A percentile compares a stretch with the other conserved stretches of the same genome.
Evolutionary conservation across 2,797 vertebrate genomes (phyloP).

Genomic region (Hypotaenidia okinawae): DNA sequence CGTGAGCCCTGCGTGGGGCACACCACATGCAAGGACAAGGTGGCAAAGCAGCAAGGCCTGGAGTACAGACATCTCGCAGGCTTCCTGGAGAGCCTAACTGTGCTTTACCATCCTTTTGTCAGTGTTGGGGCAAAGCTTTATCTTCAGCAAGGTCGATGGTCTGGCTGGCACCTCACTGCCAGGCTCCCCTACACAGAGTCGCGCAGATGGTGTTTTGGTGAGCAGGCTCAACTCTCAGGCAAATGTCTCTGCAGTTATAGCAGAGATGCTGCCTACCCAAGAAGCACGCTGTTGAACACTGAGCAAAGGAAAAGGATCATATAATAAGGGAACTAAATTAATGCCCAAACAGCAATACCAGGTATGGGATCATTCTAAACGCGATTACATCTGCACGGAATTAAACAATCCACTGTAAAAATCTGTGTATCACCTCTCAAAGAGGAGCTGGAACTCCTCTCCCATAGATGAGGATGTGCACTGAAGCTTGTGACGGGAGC

Average conservation of each 20-base stretch:
- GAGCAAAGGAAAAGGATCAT: neutral
- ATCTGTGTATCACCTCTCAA: neutral
- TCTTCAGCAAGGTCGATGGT: neutral
- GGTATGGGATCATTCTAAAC: neutral
- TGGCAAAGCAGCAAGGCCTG: no score
- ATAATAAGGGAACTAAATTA: neutral
- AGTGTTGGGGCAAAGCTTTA: neutral
- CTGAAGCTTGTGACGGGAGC: neutral
- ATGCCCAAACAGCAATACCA: neutral
- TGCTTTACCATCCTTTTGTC: neutral
- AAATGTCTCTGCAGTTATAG: neutral
- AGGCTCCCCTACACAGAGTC: neutral
- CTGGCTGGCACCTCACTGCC: neutral
- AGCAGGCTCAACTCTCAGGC: neutral
- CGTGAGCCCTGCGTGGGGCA: fast-evolving
- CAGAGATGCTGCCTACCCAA: neutral
- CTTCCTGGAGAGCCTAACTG: neutral
- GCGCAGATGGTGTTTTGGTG: neutral
- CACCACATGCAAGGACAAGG: no score
- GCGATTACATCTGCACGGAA: neutral
- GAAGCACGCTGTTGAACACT: neutral
- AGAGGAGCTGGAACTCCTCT: neutral
- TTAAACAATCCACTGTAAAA: neutral
- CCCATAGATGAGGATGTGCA: neutral
- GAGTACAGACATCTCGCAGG: no score